Evolutionary conservation across 2,113 vertebrate species (phyloP).

Genomic region (Microcebus lehilahytsara): DNA sequence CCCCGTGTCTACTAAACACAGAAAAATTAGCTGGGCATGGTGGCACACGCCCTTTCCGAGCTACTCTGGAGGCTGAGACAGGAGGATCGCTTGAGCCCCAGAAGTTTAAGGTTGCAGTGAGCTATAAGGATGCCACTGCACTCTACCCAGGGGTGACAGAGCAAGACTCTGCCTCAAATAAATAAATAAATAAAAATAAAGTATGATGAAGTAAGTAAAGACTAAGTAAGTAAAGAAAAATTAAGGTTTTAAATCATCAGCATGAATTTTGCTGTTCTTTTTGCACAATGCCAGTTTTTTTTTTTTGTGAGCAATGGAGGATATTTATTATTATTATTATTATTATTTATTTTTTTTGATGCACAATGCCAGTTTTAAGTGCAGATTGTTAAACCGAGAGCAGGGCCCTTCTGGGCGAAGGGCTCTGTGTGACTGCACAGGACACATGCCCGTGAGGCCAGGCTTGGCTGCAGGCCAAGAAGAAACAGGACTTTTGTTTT

Average conservation of each 20-base stretch:
- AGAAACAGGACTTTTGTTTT: not conserved
- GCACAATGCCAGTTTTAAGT: not conserved
- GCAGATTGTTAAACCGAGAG: not conserved
- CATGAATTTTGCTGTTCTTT: not conserved
- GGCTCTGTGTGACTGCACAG: not conserved
- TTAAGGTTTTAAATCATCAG: not conserved
- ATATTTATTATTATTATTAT: too few relatives aligned
- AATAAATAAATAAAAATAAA: too few relatives aligned
- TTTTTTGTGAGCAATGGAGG: too few relatives aligned
- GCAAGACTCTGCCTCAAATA: not conserved
- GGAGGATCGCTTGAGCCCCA: not conserved
- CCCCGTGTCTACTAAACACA: too few relatives aligned
- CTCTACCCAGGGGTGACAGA: not conserved
- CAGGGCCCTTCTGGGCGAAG: not conserved
- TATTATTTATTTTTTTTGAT: too few relatives aligned
- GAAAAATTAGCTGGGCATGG: not conserved
- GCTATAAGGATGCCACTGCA: too few relatives aligned
- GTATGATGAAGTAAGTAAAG: not conserved
- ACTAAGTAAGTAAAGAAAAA: not conserved
- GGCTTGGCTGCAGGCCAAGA: not conserved
- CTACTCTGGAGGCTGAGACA: not conserved
- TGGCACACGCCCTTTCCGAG: not conserved
- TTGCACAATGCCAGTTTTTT: not conserved
- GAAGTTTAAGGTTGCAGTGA: not conserved
- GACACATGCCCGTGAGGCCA: rapidly evolving